Conservation (phyloP, 2,797 vertebrate genomes). For the Falco novaeseelandiae region DNA sequence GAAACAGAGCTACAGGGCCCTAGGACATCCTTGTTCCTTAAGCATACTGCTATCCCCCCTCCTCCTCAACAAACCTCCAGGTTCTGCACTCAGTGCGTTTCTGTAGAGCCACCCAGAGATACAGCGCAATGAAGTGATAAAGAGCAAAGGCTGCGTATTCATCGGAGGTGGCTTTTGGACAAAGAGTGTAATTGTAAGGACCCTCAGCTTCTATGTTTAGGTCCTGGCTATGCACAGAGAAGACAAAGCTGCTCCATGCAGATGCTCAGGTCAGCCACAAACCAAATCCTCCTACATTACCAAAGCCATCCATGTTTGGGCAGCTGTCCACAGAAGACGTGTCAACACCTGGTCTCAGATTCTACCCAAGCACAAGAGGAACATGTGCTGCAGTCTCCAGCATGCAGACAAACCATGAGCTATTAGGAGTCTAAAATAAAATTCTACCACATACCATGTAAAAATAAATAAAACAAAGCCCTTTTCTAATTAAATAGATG, state of each 20-base stretch:
- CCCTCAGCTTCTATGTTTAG: background rate
- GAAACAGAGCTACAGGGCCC: background rate
- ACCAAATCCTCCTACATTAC: background rate
- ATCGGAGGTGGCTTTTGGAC: background rate
- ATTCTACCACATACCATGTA: background rate
- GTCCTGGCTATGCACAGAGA: background rate
- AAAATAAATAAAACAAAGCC: conserved; percentile 43
- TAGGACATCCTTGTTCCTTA: background rate
- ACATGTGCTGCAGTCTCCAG: background rate
- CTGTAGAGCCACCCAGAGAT: background rate
- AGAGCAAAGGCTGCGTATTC: background rate
- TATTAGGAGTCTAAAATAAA: background rate
- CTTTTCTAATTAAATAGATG: conserved; percentile 50
- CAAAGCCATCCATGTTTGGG: background rate
- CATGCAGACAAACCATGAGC: background rate
- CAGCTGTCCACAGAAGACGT: background rate
- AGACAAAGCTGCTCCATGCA: background rate
- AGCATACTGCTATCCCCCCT: background rate
- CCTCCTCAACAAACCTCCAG: background rate
- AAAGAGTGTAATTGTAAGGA: background rate
- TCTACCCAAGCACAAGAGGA: background rate
- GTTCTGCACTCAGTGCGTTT: background rate
- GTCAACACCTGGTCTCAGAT: background rate
- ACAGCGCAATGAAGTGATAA: background rate
- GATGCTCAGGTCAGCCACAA: background rate